phyloP scores from a whole-genome alignment of 2,888 invertebrate species.

The Andrena haemorrhoa region DNA sequence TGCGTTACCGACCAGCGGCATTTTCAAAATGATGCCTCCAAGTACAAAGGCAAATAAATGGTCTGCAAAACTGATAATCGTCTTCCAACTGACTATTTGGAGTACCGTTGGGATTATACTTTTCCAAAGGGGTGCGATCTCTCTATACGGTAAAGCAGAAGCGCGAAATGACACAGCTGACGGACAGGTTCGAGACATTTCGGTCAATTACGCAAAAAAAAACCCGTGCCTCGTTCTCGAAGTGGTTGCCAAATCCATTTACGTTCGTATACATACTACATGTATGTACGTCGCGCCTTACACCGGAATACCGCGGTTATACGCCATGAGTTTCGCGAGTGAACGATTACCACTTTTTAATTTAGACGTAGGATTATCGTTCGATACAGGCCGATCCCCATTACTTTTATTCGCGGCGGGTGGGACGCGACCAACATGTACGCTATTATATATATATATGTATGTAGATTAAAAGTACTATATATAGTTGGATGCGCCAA shows the following conservation, averaged over 20 bases:
- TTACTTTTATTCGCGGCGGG: too few species aligned
- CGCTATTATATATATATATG: too few species aligned
- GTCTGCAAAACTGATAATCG: slow-evolving; percentile 77
- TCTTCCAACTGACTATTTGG: slow-evolving; percentile 78
- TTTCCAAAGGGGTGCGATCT: slow-evolving; percentile 77
- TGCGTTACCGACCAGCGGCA: slow-evolving; percentile 5
- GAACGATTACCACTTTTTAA: too few species aligned
- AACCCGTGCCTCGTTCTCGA: neutral
- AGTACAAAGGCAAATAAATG: slow-evolving; percentile 75
- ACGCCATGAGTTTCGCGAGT: too few species aligned
- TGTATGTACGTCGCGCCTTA: neutral
- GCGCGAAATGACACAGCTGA: slow-evolving; percentile 36
- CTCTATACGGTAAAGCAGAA: slow-evolving; percentile 57
- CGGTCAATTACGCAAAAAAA: slow-evolving; percentile 25
- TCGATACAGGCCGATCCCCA: too few species aligned
- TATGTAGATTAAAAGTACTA: too few species aligned
- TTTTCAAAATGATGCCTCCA: slow-evolving; percentile 68
- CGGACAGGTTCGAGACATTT: slow-evolving; percentile 48
- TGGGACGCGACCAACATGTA: too few species aligned
- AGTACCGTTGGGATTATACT: slow-evolving; percentile 77
- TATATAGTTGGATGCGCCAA: too few species aligned
- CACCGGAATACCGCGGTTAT: too few species aligned
- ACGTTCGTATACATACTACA: neutral
- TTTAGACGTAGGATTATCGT: too few species aligned
- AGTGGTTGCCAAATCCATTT: neutral